These are phyloP conservation scores for Argyra leucocephala DNA, from an alignment of 2,888 invertebrate genomes.

Conservation along the genomic window DNA sequence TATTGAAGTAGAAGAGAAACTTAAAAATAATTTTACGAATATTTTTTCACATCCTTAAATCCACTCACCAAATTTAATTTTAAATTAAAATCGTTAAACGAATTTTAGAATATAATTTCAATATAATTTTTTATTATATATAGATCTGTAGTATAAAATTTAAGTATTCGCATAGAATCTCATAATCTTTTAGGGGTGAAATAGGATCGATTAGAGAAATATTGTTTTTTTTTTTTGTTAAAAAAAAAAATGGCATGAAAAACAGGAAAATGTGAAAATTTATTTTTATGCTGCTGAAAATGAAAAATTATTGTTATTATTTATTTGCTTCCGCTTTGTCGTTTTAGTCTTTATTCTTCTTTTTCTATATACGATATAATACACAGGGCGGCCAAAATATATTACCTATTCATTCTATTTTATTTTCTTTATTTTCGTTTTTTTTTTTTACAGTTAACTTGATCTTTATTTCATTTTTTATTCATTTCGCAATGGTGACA, in stretches of 20 bases:
- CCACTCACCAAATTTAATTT: too few species aligned
- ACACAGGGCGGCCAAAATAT: neutral
- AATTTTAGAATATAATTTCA: too few species aligned
- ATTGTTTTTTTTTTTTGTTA: neutral
- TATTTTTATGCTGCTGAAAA: neutral
- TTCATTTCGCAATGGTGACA: constrained; percentile 2
- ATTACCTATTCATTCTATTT: neutral
- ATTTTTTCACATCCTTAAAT: too few species aligned
- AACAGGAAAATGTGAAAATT: neutral
- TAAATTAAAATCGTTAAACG: too few species aligned
- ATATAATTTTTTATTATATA: too few species aligned
- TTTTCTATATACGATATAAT: too few species aligned
- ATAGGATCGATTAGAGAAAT: neutral
- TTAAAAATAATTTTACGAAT: too few species aligned
- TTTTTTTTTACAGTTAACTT: neutral
- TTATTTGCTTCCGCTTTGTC: neutral
- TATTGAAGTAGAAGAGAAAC: too few species aligned
- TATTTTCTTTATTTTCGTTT: too few species aligned
- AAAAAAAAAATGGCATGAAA: neutral
- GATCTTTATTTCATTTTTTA: constrained; percentile 1
- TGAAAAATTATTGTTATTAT: constrained; percentile 2
- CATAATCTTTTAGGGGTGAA: neutral
- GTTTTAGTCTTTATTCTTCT: too few species aligned
- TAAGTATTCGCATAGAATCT: too few species aligned
- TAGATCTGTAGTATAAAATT: too few species aligned